Evolutionary conservation across 2,797 vertebrate genomes (phyloP).

Genomic region (Emydoidea blandingii): DNA sequence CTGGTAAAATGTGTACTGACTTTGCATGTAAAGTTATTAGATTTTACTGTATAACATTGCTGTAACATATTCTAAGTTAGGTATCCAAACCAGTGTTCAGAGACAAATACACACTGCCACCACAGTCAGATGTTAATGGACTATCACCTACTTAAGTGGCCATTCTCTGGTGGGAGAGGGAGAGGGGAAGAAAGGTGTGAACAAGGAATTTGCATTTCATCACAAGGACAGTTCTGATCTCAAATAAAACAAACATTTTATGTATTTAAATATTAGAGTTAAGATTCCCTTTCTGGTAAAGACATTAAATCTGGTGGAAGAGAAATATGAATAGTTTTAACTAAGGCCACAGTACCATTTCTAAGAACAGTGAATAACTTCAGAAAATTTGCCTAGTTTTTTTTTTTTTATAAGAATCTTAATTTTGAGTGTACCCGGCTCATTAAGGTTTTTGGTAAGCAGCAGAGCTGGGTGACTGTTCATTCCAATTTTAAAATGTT

Average conservation of each 20-base stretch:
- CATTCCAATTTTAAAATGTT: background rate
- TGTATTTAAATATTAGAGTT: background rate
- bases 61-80: too few species aligned
- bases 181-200: too few species aligned
- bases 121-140: too few species aligned
- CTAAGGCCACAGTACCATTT: background rate
- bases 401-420: background rate
- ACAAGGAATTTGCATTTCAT: too few species aligned
- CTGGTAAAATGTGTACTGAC: too few species aligned
- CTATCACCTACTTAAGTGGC: too few species aligned
- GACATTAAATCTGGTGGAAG: background rate
- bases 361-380: background rate
- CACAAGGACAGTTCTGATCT: too few species aligned
- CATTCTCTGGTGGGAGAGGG: too few species aligned
- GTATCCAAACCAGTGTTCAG: too few species aligned
- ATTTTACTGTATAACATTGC: too few species aligned
- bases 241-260: background rate
- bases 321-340: background rate
- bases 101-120: too few species aligned
- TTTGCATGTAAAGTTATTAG: too few species aligned
- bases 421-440: background rate
- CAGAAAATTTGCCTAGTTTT: background rate
- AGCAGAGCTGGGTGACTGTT: background rate
- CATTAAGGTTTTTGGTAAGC: background rate
- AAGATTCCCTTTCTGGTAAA: background rate